Conservation (phyloP, 2,113 vertebrate genomes). For the Limanda limanda region DNA sequence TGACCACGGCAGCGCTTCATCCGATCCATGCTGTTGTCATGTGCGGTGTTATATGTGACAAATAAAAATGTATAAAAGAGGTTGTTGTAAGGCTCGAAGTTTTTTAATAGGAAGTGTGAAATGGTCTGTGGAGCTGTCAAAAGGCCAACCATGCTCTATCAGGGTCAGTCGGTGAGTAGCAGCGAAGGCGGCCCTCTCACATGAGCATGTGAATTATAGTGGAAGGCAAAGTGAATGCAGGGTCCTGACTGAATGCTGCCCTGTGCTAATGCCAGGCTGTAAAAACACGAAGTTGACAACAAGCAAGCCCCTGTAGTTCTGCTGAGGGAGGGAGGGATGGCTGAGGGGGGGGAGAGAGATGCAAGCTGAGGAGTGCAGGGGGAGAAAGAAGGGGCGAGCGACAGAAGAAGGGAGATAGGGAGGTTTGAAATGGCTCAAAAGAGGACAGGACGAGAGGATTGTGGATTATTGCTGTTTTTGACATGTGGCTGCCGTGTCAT, state of each 20-base stretch:
- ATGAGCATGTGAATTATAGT: constrained; percentile 68
- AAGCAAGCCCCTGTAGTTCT: constrained; percentile 77
- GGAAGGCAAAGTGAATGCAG: constrained; percentile 53
- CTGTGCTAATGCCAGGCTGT: constrained; percentile 80
- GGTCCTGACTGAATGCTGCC: constrained; percentile 70
- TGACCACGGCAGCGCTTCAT: not conserved
- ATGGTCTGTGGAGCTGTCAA: constrained; percentile 24
- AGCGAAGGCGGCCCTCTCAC: constrained; percentile 35
- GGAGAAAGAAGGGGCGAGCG: not conserved
- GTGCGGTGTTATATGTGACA: constrained; percentile 4
- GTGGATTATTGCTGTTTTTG: constrained; percentile 47
- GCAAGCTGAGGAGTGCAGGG: constrained; percentile 34
- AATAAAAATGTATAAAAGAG: constrained; percentile 36
- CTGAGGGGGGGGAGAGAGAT: constrained; percentile 33
- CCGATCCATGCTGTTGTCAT: constrained; percentile 4
- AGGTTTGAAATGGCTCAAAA: constrained; percentile 24
- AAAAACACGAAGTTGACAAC: constrained; percentile 80
- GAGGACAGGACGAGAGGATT: constrained; percentile 33
- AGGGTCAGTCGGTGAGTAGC: constrained; percentile 53
- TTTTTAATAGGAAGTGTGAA: constrained; percentile 43
- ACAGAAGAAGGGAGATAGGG: not conserved
- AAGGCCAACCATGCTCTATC: constrained; percentile 42
- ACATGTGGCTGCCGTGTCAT: constrained; percentile 42
- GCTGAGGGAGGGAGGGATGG: constrained; percentile 58
- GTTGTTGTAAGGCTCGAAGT: constrained; percentile 26